Evolutionary conservation across 2,797 vertebrate species (phyloP), one percentile per base, ranked within the genome.

Genomic region (Natrix natrix): DNA sequence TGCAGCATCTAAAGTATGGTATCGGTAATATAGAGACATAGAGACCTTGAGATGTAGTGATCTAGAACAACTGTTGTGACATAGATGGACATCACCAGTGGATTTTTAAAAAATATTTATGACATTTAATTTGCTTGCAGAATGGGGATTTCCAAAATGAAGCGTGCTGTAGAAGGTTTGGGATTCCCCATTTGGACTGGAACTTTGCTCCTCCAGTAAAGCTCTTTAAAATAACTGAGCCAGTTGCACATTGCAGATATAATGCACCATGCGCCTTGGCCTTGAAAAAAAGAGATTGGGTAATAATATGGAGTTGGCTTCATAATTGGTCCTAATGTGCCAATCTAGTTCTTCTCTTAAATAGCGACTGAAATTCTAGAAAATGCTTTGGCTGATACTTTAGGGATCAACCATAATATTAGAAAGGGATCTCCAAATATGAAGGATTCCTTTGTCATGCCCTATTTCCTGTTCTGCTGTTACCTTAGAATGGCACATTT

Each of bases 361-460:
- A 90, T 22, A 26, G 11, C 12, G 28, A 28, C 14, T 59, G 24
- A 86, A 86, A 91, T 12, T 11, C 20, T 28, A 60, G 37, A 22
- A 13, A 61, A 61, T 48, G 24, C 4, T 22, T 60, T 32, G 28
- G 26, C n/a, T 86, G 4, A 59, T 43, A 24, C 24, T 16, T 60
- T 11, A 88, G 16, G 28, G 2, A 28, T 92, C 43, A 43, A 43
- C 55, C 63, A 28, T 69, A 63, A 60, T 43, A 92, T 48, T 83
- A 48, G 86, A 10, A 93, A 59, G 28, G 91, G 92, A 74, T 16
- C 69, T 11, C 37, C 48, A 83, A 48, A 48, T 83, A 83, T 24
- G 24, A 94, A 89, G 32, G 16, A 74, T 74, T 37, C 16, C 92
- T 93, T 95, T 94, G 24, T 57, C 22, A 93, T 90, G 4, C 22